These are phyloP conservation scores for Dolichoris vasculosae DNA, from an alignment of 1,140 invertebrate species.

Conservation along the genomic window DNA sequence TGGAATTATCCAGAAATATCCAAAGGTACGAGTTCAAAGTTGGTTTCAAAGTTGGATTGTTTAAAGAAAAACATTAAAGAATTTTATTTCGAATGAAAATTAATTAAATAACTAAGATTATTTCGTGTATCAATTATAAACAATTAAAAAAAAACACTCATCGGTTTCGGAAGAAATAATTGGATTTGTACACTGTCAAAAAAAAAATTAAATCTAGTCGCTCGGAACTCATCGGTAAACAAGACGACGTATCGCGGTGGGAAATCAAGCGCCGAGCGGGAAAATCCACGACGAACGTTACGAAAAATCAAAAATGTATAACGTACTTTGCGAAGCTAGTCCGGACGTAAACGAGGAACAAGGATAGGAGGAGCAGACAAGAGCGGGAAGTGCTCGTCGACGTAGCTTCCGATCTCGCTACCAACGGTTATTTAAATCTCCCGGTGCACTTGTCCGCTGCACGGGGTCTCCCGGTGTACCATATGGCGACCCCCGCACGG, in stretches of 20 bases:
- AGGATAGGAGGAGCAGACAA: background rate
- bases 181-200: too few relatives aligned
- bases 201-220: too few relatives aligned
- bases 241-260: background rate
- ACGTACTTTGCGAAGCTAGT: background rate
- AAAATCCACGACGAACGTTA: background rate
- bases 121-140: too few relatives aligned
- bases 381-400: slow-evolving; percentile 42
- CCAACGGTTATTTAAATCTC: slow-evolving; percentile 76
- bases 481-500: slow-evolving; percentile 68
- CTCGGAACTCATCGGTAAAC: background rate
- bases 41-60: too few relatives aligned
- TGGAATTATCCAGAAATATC: too few relatives aligned
- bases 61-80: too few relatives aligned
- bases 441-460: slow-evolving; percentile 61
- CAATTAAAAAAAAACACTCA: too few relatives aligned
- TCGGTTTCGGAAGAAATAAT: too few relatives aligned
- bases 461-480: slow-evolving; percentile 50
- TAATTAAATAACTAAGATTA: too few relatives aligned
- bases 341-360: background rate
- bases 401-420: slow-evolving; percentile 39
- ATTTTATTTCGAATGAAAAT: too few relatives aligned
- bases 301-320: background rate
- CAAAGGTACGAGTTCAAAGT: too few relatives aligned
- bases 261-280: background rate